Base-by-base conservation (phyloP, 2,113 vertebrate genomes). In the Xyliphius kryptos region DNA sequence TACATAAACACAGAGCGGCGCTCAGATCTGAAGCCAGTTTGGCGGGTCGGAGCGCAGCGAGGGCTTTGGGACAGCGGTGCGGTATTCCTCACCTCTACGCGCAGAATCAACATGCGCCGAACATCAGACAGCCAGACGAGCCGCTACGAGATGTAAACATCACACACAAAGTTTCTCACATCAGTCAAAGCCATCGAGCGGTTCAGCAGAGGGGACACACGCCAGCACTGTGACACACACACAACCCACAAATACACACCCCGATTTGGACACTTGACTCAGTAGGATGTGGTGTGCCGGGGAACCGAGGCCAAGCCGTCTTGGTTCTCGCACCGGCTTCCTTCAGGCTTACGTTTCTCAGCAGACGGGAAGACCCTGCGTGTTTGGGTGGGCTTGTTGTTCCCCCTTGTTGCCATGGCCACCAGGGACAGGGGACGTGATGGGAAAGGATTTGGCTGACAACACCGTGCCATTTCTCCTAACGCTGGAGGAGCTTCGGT, bases 11-110 rank as follows among this genome's bases (percentile, higher is more conserved):
- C 65, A 44, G 47, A 22, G 9, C 4, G 62, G 71, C 74, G 81
- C 76, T 76, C 74, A 80, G 80, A 72, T 41, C 67, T 66, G 19
- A 48, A 47, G 63, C 46, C 51, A 51, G 62, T 43, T 55, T 66
- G 61, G 65, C 66, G 59, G 44, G 37, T 38, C 22, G 57, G 51
- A 47, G 17, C 55, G 48, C 54, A 73, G 73, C 60, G 19, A 71
- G 76, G 67, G 77, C 78, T 82, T 85, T 85, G 61, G 74, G 76
- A 75, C 65, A 73, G 56, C 46, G 48, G 61, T 48, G 83, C 54
- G 80, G 82, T 78, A 86, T 85, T 84, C 75, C 65, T 66, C 85
- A 82, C 74, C 72, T 76, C 15, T 47, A 26, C 57, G 66, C 47
- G 38, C 53, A 70, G 63, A 76, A 62, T 50, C 61, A 68, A 66